These are phyloP conservation scores for Omphaloscelis lunosa DNA, from an alignment of 2,888 invertebrate genomes.

Conservation along the genomic window DNA sequence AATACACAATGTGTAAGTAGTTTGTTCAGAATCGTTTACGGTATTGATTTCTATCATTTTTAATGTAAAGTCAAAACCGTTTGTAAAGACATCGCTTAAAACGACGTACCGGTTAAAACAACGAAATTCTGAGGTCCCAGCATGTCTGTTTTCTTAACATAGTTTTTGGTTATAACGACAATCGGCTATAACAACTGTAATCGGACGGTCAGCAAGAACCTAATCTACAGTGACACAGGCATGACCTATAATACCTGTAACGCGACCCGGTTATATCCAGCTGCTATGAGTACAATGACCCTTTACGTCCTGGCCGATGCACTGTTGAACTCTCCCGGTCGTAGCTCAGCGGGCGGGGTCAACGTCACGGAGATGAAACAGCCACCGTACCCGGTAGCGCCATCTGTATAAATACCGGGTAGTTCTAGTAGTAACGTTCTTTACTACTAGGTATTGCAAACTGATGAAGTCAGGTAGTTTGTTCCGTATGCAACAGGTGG, in stretches of 20 bases:
- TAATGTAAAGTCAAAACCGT: too few species aligned
- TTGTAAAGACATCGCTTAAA: too few species aligned
- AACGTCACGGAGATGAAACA: neutral
- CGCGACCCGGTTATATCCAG: neutral
- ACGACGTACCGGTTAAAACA: too few species aligned
- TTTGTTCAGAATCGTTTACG: neutral
- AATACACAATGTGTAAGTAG: neutral
- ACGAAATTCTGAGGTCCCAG: too few species aligned
- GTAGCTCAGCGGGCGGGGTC: neutral
- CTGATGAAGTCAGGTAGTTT: slow-evolving; percentile 8
- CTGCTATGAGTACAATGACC: neutral
- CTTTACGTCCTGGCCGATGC: too few species aligned
- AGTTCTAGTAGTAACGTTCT: slow-evolving; percentile 6
- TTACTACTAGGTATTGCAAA: neutral
- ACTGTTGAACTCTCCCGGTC: neutral
- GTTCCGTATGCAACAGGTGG: slow-evolving; percentile 23
- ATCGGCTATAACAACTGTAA: too few species aligned
- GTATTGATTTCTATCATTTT: neutral
- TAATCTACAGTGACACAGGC: neutral
- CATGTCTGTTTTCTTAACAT: too few species aligned
- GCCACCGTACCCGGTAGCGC: neutral
- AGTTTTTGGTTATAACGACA: too few species aligned
- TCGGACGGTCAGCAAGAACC: too few species aligned
- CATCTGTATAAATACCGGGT: slow-evolving; percentile 4
- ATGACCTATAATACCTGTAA: neutral